Evolutionary conservation across 2,888 invertebrate species (phyloP).

Genomic region (Cremastinae sp.): DNA sequence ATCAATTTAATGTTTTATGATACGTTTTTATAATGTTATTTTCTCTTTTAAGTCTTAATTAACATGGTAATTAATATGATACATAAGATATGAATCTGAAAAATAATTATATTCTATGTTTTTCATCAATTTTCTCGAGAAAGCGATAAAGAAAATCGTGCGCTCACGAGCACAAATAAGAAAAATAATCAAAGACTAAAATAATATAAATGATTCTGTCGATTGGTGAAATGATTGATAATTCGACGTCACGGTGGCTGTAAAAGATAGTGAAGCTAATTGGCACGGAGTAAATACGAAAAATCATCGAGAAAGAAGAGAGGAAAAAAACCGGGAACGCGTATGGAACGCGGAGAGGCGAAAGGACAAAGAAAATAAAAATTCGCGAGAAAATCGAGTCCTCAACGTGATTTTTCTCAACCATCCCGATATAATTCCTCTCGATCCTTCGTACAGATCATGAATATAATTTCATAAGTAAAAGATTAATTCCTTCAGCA

Average conservation of each 20-base stretch:
- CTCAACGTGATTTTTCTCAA: too few relatives aligned
- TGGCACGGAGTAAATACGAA: conserved; percentile 36
- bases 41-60: too few relatives aligned
- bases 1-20: too few relatives aligned
- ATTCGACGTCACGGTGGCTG: conserved; percentile 40
- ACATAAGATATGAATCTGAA: too few relatives aligned
- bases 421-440: too few relatives aligned
- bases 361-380: background rate
- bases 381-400: background rate
- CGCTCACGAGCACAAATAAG: background rate
- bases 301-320: background rate
- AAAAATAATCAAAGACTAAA: conserved; percentile 1
- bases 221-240: conserved; percentile 57
- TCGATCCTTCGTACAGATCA: conserved; percentile 12
- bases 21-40: too few relatives aligned
- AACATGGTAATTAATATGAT: too few relatives aligned
- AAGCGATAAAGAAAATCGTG: too few relatives aligned
- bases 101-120: too few relatives aligned
- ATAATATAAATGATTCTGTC: conserved; percentile 52
- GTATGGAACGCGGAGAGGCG: conserved; percentile 27
- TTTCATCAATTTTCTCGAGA: background rate
- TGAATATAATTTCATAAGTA: too few relatives aligned
- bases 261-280: conserved; percentile 53
- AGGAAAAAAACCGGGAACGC: conserved; percentile 12
- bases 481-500: conserved; percentile 25